Percentiles rank a stretch among this genome's conserved stretches.
These are phyloP conservation scores for Papilio helenus DNA, from an alignment of 1,140 invertebrate species.

Conservation along the genomic window DNA sequence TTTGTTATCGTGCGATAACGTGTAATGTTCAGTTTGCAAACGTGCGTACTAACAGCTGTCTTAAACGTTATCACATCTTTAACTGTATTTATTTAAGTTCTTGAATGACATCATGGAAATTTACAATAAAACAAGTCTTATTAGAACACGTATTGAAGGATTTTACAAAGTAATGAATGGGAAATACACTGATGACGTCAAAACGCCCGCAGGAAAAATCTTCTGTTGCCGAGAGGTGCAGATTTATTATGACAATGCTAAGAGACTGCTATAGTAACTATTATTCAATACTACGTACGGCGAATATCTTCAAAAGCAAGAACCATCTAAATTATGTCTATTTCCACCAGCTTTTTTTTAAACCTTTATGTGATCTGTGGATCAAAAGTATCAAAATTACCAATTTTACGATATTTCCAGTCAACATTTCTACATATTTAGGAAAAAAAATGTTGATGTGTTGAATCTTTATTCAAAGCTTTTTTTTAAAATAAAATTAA, in stretches of 20 bases:
- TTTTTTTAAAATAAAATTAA: background rate
- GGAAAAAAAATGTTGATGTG: background rate
- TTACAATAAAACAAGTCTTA: background rate
- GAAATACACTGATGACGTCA: too few species aligned
- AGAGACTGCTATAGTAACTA: too few species aligned
- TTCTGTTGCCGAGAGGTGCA: too few species aligned
- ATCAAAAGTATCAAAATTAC: background rate
- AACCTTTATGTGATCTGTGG: too few species aligned
- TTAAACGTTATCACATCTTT: background rate
- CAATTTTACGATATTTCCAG: background rate
- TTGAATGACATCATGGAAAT: background rate
- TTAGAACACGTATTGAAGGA: background rate
- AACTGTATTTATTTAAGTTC: background rate
- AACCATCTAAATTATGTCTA: too few species aligned
- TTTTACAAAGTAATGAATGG: background rate
- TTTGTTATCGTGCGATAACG: background rate
- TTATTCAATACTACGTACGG: too few species aligned
- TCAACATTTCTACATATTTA: background rate
- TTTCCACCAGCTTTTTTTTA: too few species aligned
- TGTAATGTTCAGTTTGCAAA: background rate
- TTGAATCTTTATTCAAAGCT: too few species aligned
- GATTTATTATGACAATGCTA: too few species aligned
- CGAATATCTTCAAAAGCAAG: too few species aligned
- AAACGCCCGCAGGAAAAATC: too few species aligned
- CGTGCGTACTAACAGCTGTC: background rate